Evolutionary conservation across 2,113 vertebrate genomes (phyloP).

Genomic region (Scopus umbretta): DNA sequence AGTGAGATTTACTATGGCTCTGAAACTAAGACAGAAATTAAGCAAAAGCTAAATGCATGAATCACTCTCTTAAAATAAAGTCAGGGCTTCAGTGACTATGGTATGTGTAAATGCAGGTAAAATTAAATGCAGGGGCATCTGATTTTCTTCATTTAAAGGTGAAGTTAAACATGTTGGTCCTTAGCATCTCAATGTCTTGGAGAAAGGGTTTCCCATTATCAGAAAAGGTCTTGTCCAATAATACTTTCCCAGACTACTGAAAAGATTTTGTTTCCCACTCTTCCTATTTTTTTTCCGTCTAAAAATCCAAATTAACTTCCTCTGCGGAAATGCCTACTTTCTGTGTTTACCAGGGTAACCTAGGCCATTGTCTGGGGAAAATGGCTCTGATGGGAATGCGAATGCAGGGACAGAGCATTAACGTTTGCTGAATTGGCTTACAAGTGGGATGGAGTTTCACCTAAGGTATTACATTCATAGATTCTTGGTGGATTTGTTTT

Average conservation of each 20-base stretch:
- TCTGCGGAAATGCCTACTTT: conserved; percentile 12
- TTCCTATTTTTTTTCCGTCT: not conserved
- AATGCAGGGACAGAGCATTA: not conserved
- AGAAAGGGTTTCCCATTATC: not conserved
- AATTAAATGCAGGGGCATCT: conserved; percentile 15
- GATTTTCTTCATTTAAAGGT: conserved; percentile 23
- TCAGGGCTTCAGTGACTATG: not conserved
- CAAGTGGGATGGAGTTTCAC: not conserved
- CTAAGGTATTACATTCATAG: not conserved
- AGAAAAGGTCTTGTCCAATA: not conserved
- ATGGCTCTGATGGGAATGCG: not conserved
- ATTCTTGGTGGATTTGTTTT: not conserved
- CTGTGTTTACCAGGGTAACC: not conserved
- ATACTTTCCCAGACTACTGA: not conserved
- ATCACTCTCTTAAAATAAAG: conserved; percentile 52
- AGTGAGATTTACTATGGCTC: conserved; percentile 5
- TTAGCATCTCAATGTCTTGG: not conserved
- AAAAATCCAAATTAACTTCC: not conserved
- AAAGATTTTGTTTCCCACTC: not conserved
- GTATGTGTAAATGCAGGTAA: not conserved
- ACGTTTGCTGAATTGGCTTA: not conserved
- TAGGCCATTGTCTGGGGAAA: not conserved
- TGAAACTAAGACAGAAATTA: conserved; percentile 28
- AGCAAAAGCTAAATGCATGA: conserved; percentile 20
- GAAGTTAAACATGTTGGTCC: not conserved